phyloP scores from a whole-genome alignment of 2,888 invertebrate genomes.

The Folsomia manolachei region DNA sequence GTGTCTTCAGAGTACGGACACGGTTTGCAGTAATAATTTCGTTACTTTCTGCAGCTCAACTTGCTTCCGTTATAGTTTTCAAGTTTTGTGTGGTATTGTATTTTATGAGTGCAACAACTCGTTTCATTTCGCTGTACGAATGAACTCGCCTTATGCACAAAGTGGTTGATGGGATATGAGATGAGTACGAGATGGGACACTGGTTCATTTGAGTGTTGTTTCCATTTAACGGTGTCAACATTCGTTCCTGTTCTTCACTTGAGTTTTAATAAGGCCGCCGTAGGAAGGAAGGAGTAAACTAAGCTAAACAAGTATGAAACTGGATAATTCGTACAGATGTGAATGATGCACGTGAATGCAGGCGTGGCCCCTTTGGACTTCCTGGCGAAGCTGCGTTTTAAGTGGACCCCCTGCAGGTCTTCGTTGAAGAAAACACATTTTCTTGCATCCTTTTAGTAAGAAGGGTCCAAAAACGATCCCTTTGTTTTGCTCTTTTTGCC shows the following conservation, averaged over 20 bases:
- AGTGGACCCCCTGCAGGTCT: constrained; percentile 34
- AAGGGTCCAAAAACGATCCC: constrained; percentile 34
- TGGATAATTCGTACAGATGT: constrained; percentile 36
- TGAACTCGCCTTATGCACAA: neutral
- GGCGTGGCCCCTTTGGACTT: constrained; percentile 44
- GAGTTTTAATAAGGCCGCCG: no score
- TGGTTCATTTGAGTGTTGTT: neutral
- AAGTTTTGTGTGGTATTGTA: neutral
- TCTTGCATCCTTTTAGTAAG: constrained; percentile 19
- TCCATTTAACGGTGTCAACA: neutral
- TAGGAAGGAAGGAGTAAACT: no score
- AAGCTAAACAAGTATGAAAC: constrained; percentile 18
- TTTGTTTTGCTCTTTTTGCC: constrained; percentile 35
- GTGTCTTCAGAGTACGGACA: neutral
- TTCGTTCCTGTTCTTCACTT: neutral
- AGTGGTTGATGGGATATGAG: neutral
- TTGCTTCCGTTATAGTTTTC: neutral
- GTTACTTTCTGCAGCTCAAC: neutral
- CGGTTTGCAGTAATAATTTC: neutral
- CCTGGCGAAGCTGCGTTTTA: constrained; percentile 30
- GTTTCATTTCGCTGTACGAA: neutral
- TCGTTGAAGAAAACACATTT: constrained; percentile 33
- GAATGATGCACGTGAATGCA: constrained; percentile 40
- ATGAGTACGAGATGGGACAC: neutral
- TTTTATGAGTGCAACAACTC: neutral